phyloP scores from a whole-genome alignment of 2,888 invertebrate genomes.

The Temnothorax rugatulus region DNA sequence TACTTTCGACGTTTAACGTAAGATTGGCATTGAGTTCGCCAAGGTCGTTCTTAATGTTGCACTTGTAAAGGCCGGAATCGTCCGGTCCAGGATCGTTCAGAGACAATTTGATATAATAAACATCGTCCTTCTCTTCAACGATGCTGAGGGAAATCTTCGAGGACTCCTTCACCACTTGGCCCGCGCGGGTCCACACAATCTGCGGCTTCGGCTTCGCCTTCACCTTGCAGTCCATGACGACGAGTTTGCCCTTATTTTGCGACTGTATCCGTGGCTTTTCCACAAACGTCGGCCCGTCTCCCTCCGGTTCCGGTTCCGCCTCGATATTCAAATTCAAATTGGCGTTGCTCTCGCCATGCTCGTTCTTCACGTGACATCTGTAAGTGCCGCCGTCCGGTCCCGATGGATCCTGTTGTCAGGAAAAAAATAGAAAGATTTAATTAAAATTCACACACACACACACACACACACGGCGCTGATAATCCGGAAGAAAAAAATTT shows the following conservation, averaged over 20 bases:
- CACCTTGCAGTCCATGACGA: conserved; percentile 95
- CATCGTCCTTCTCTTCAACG: conserved; percentile 91
- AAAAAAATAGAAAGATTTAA: not conserved
- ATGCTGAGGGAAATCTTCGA: conserved; percentile 93
- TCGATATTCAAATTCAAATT: conserved; percentile 98
- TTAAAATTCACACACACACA: no score
- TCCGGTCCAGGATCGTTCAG: conserved; percentile 96
- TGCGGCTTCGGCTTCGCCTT: conserved; percentile 94
- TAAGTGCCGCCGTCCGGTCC: conserved; percentile 95
- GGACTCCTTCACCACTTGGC: conserved; percentile 92
- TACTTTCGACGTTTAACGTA: conserved; percentile 99
- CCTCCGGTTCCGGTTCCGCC: conserved; percentile 97
- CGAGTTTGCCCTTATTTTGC: conserved; percentile 93
- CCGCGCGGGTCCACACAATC: conserved; percentile 94
- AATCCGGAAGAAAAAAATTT: not conserved
- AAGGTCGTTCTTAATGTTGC: conserved; percentile 97
- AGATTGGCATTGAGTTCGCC: conserved; percentile 99
- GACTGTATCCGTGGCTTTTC: conserved; percentile 96
- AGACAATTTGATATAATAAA: conserved; percentile 95
- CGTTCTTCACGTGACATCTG: conserved; percentile 97
- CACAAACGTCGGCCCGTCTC: conserved; percentile 97
- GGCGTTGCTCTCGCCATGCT: conserved; percentile 98
- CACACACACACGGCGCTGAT: not conserved
- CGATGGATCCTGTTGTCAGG: conserved; percentile 90
- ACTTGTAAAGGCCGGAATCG: conserved; percentile 99